Evolutionary conservation across 23 tunicate species (phyloP), one percentile per base, ranked within the genome.

Genomic region (Ascidia mentula): DNA sequence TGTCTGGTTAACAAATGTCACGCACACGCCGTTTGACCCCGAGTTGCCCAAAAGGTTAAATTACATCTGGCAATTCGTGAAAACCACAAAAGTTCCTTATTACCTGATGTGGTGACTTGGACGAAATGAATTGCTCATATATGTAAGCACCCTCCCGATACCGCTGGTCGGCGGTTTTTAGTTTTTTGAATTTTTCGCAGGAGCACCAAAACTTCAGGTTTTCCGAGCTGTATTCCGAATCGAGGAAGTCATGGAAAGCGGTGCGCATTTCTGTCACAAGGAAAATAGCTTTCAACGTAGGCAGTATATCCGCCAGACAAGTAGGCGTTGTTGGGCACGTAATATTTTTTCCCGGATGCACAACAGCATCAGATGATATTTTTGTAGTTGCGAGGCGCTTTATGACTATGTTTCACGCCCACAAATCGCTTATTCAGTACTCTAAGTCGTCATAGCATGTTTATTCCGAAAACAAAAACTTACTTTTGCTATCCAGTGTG

Each of bases 181-280:
- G 31, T 80, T 90, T 90, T 22, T 77, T 72, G 69, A 60, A 90
- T 71, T 80, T 76, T 69, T 90, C 89, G 38, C 87, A 83, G n/a
- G 81, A 72, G 36, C 81, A 38, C 96, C 96, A 90, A 45, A 90
- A 90, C 35, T 75, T 78, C 32, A 90, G 70, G 46, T 90, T 90
- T 84, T 90, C 96, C 22, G 84, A 81, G 75, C 96, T 90, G 82
- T 72, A 85, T 80, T 90, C 96, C 20, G 96, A 90, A 38, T 90
- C 89, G 32, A 90, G 83, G 40, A 90, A 90, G 33, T 69, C 79
- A 24, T 82, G 78, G 74, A 90, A 84, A 24, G 85, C 85, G 15
- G 70, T 36, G 80, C 60, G 74, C 69, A 80, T 39, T 75, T 80
- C 96, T 90, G 82, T 36, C 45, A 72, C 61, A 73, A 60, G 75